These are phyloP conservation scores for Enteromius trimaculatus DNA, from an alignment of 2,797 vertebrate species.

Conservation along the genomic window DNA sequence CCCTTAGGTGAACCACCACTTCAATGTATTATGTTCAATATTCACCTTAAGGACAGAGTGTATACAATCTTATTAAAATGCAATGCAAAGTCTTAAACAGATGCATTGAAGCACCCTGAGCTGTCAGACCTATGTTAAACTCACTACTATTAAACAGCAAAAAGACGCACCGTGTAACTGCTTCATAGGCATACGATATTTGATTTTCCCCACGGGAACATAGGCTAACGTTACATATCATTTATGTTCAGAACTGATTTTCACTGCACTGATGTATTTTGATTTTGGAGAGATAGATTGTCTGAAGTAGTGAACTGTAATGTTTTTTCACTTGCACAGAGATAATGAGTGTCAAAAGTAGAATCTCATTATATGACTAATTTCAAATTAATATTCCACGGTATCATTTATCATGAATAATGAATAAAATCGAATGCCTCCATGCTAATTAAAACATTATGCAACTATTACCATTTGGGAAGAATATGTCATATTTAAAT, in stretches of 20 bases:
- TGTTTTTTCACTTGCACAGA: no score
- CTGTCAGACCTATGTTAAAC: conserved; percentile 56
- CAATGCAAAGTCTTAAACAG: conserved; percentile 76
- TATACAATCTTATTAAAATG: conserved; percentile 70
- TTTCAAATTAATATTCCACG: neutral
- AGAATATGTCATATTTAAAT: neutral
- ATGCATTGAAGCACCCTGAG: conserved; percentile 78
- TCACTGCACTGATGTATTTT: neutral
- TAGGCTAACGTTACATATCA: neutral
- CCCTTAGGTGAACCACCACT: neutral
- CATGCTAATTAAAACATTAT: neutral
- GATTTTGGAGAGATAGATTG: neutral
- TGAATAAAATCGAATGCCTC: conserved; percentile 2
- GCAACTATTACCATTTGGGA: neutral
- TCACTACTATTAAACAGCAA: conserved; percentile 67
- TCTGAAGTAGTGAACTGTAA: neutral
- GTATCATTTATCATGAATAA: conserved; percentile 3
- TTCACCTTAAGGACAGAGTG: conserved; percentile 14
- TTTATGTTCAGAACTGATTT: conserved; percentile 3
- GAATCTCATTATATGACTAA: conserved; percentile 7
- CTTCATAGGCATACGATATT: conserved; percentile 57
- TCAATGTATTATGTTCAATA: neutral
- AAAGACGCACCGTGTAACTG: conserved; percentile 40
- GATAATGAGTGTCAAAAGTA: conserved; percentile 9
- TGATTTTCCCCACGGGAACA: conserved; percentile 21